These are phyloP conservation scores for Amia ocellicauda DNA, from an alignment of 2,113 vertebrate species.

Conservation along the genomic window DNA sequence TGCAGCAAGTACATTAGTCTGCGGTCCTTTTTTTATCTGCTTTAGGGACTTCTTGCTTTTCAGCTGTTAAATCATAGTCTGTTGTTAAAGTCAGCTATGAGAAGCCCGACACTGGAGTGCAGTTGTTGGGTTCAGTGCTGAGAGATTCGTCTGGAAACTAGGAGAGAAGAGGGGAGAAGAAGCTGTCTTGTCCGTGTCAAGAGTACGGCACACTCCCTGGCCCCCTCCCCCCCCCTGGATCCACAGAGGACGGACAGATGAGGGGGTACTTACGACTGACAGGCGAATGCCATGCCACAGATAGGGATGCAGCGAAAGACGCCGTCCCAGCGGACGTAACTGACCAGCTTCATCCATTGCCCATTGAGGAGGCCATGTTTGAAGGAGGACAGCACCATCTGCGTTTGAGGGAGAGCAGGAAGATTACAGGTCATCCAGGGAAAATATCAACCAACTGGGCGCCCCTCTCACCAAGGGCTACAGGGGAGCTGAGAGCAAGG, in stretches of 20 bases:
- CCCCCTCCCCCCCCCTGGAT: too few species aligned
- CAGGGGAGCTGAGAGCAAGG: background rate
- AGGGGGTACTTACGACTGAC: slow-evolving; percentile 91
- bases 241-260: slow-evolving; percentile 2
- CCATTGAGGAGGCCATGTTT: slow-evolving; percentile 87
- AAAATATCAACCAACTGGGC: slow-evolving; percentile 11
- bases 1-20: too few species aligned
- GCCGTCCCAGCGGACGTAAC: slow-evolving; percentile 86
- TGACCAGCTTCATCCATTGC: slow-evolving; percentile 83
- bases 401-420: slow-evolving; percentile 48
- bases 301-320: slow-evolving; percentile 97
- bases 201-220: too few species aligned
- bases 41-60: too few species aligned
- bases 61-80: too few species aligned
- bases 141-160: too few species aligned
- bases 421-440: slow-evolving; percentile 33
- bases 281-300: slow-evolving; percentile 98
- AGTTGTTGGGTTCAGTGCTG: too few species aligned
- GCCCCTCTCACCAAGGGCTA: slow-evolving; percentile 34
- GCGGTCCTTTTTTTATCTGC: too few species aligned
- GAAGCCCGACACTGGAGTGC: too few species aligned
- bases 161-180: too few species aligned
- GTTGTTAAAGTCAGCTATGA: too few species aligned
- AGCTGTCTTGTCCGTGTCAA: too few species aligned
- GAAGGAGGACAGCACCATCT: slow-evolving; percentile 93